A percentile compares a stretch with the other conserved stretches of the same genome.
Conservation (phyloP, 2,113 vertebrate species). For the Ploceus nigricollis region DNA sequence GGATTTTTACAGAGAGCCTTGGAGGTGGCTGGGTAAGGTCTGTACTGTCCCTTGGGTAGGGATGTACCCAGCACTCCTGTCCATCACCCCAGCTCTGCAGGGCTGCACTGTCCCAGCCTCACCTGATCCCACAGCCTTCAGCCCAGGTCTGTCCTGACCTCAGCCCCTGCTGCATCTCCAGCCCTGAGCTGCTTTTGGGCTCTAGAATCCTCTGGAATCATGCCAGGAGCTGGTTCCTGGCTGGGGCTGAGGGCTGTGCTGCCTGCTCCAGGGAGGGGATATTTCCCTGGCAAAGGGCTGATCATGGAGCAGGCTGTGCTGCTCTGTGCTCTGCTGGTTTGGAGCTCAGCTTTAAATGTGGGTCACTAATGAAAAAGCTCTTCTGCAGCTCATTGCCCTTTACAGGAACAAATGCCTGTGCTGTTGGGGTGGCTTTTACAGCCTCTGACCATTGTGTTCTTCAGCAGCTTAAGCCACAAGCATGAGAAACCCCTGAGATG, state of each 20-base stretch:
- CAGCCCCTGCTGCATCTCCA: neutral
- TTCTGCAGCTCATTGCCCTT: neutral
- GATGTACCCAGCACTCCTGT: neutral
- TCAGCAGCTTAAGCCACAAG: neutral
- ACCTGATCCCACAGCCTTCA: neutral
- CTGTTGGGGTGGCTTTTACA: neutral
- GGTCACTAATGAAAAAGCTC: neutral
- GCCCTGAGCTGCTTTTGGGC: neutral
- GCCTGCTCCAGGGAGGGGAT: too few species aligned
- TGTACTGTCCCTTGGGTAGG: neutral
- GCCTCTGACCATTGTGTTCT: neutral
- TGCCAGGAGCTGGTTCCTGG: neutral
- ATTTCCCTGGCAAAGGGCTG: neutral
- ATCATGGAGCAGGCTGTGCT: fast-evolving
- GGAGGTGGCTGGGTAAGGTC: neutral
- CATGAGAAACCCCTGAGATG: neutral
- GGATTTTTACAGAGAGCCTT: neutral
- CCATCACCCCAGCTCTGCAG: neutral
- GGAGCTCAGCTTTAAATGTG: neutral
- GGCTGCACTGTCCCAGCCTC: neutral
- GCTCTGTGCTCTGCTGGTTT: neutral
- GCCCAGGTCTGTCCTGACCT: neutral
- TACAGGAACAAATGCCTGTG: neutral
- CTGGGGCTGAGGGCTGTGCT: neutral
- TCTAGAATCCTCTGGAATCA: neutral